phyloP scores from a whole-genome alignment of 92 coral and sea anemone species.

The Zoanthus sansibaricus region DNA sequence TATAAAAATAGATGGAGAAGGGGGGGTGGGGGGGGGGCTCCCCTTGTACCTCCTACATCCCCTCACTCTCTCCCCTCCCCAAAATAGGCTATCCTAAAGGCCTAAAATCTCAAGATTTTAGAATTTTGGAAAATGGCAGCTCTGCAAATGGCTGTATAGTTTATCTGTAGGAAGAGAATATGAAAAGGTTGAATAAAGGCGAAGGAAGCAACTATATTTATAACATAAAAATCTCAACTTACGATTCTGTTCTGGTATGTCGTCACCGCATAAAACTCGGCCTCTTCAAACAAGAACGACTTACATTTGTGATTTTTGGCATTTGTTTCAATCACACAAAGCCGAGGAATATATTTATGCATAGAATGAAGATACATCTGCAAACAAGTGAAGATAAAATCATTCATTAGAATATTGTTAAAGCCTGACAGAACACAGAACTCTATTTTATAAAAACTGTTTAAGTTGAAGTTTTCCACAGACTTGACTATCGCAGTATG shows the following conservation, averaged over 20 bases:
- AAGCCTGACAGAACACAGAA: neutral
- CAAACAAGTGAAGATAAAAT: conserved; percentile 1
- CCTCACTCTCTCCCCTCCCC: too few species aligned
- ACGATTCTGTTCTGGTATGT: conserved; percentile 66
- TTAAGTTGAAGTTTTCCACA: neutral
- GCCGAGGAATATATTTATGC: conserved; percentile 66
- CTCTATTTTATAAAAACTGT: too few species aligned
- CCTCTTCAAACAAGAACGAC: conserved; percentile 50
- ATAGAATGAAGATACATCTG: conserved; percentile 65
- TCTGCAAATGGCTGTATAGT: too few species aligned
- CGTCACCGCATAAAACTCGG: conserved; percentile 61
- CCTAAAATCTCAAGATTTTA: too few species aligned
- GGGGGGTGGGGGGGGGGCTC: too few species aligned
- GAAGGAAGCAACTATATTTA: too few species aligned
- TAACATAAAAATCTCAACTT: neutral
- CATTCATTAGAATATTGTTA: neutral
- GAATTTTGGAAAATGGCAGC: too few species aligned
- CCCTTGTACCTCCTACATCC: too few species aligned
- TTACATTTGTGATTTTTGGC: conserved; percentile 41
- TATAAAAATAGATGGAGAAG: too few species aligned
- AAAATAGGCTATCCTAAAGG: too few species aligned
- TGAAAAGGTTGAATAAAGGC: too few species aligned
- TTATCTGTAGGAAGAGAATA: too few species aligned
- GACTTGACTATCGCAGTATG: neutral
- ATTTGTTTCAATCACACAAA: conserved; percentile 43